These are phyloP conservation scores for Drosophila anceps DNA, from an alignment of 2,888 invertebrate species.

Conservation along the genomic window DNA sequence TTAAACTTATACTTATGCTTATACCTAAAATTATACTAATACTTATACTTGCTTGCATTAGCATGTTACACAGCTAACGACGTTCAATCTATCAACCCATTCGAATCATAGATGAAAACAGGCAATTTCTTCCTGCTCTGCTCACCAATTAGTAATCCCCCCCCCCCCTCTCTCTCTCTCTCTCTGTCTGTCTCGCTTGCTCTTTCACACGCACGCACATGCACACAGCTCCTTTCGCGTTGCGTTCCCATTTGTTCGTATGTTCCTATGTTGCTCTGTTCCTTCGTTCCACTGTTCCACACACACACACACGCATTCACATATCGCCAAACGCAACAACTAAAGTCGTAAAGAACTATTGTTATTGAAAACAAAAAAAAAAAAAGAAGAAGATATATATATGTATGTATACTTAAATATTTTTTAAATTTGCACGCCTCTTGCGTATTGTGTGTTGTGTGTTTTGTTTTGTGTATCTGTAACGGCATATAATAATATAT, in stretches of 20 bases:
- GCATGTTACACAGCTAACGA: conserved; percentile 23
- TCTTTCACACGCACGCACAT: neutral
- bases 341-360: conserved; percentile 20
- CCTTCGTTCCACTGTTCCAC: conserved; percentile 3
- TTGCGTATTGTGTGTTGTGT: conserved; percentile 15
- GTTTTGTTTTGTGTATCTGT: conserved; percentile 20
- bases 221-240: neutral
- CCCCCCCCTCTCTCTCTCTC: neutral
- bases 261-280: neutral
- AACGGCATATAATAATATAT: conserved; percentile 8
- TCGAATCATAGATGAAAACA: conserved; percentile 15
- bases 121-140: conserved; percentile 3
- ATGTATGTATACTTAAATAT: neutral
- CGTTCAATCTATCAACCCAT: conserved; percentile 16
- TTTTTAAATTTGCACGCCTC: conserved; percentile 15
- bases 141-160: too few species aligned
- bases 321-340: conserved; percentile 56
- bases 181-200: neutral
- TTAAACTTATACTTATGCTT: conserved; percentile 21
- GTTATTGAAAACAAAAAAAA: conserved; percentile 14
- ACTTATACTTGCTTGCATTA: conserved; percentile 21
- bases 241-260: neutral
- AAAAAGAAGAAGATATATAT: neutral
- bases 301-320: conserved; percentile 39
- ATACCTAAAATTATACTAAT: conserved; percentile 8